phyloP scores from a whole-genome alignment of 1,140 invertebrate species.

The Kradibia gibbosae region DNA sequence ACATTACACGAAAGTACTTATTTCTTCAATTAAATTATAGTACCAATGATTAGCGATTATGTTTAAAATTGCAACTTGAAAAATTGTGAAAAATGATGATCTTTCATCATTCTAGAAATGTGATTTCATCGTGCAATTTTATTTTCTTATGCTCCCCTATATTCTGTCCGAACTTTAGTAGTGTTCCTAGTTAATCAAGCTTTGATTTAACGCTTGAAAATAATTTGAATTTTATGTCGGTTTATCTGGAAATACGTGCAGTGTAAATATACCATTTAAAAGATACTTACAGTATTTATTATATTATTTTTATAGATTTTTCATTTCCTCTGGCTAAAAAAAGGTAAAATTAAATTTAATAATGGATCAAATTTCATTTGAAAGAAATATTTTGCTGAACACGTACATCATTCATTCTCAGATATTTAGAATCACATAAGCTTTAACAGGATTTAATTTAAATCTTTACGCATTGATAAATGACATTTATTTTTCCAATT shows the following conservation, averaged over 20 bases:
- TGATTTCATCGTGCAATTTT: not conserved
- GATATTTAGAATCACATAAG: not conserved
- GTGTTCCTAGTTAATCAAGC: not conserved
- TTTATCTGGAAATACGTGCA: not conserved
- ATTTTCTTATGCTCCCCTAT: not conserved
- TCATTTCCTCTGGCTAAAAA: not conserved
- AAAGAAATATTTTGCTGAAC: not conserved
- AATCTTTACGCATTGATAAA: no score
- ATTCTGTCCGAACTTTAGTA: not conserved
- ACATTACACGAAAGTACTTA: not conserved
- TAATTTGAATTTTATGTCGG: not conserved
- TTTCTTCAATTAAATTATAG: not conserved
- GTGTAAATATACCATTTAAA: not conserved
- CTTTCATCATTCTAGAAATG: not conserved
- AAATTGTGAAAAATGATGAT: not conserved
- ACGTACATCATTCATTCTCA: not conserved
- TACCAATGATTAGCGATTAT: not conserved
- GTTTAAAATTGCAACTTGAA: not conserved
- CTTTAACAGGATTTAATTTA: no score
- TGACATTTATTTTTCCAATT: no score
- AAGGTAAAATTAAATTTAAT: not conserved
- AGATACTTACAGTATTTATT: not conserved
- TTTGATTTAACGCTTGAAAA: not conserved
- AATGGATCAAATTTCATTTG: not conserved
- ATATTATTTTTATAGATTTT: not conserved